phyloP scores from a whole-genome alignment of 2,797 vertebrate species.

The Scolopax rusticola region DNA sequence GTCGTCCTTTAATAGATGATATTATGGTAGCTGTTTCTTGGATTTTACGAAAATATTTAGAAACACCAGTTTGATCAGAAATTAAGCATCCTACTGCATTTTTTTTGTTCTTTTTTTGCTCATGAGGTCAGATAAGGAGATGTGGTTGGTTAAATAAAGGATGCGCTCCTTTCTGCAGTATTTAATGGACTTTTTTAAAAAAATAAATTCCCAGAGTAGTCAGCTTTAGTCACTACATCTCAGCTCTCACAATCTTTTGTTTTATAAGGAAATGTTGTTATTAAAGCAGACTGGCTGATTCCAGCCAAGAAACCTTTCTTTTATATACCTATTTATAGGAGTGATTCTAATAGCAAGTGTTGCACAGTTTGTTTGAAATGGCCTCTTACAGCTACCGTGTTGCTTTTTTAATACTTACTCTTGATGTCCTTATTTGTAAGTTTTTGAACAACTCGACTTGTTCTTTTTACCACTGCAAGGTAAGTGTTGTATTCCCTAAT shows the following conservation, averaged over 20 bases:
- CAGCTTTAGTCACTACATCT: neutral
- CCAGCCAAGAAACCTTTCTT: conserved; percentile 11
- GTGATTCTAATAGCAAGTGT: neutral
- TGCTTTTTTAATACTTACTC: neutral
- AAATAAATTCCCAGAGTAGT: neutral
- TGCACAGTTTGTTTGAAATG: neutral
- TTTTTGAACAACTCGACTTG: neutral
- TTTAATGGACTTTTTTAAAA: neutral
- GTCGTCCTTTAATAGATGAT: neutral
- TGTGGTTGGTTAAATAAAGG: neutral
- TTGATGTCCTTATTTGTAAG: neutral
- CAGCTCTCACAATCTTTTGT: neutral
- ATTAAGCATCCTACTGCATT: neutral
- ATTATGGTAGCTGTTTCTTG: neutral
- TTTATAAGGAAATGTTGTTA: neutral
- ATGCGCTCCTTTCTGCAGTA: neutral
- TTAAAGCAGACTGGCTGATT: neutral
- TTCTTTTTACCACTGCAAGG: neutral
- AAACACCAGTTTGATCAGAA: neutral
- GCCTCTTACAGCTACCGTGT: neutral
- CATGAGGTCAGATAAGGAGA: neutral
- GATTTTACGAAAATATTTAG: neutral
- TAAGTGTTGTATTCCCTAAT: neutral
- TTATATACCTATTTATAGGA: neutral
- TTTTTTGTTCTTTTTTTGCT: neutral